Percentiles rank a stretch among this genome's conserved stretches.
phyloP scores from a whole-genome alignment of 2,888 invertebrate genomes.

The Dromius quadrimaculatus region DNA sequence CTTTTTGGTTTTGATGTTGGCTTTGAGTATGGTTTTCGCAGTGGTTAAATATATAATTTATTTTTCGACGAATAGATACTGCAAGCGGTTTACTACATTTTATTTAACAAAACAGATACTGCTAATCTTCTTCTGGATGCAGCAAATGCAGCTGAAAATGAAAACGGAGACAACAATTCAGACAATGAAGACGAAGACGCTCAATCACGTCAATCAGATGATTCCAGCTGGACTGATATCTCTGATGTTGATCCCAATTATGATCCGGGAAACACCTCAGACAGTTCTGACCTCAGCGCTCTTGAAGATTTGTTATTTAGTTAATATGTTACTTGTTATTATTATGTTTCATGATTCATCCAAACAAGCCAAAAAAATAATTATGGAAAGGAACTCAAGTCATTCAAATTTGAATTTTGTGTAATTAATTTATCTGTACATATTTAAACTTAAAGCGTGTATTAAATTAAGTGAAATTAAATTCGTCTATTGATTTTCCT shows the following conservation, averaged over 20 bases:
- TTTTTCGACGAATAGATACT: slow-evolving; percentile 17
- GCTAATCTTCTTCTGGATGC: slow-evolving; percentile 53
- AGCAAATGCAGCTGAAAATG: slow-evolving; percentile 54
- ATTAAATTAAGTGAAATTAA: slow-evolving; percentile 10
- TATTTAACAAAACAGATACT: slow-evolving; percentile 49
- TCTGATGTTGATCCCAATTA: slow-evolving; percentile 53
- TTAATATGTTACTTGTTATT: slow-evolving; percentile 27
- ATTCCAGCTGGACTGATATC: slow-evolving; percentile 57
- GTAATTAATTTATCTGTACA: slow-evolving; percentile 30
- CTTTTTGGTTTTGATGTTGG: slow-evolving; percentile 15
- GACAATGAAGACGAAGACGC: slow-evolving; percentile 54
- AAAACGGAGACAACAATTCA: slow-evolving; percentile 54
- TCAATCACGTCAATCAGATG: slow-evolving; percentile 54
- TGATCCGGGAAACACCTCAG: slow-evolving; percentile 55
- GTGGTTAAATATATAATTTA: slow-evolving; percentile 15
- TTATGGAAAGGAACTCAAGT: not conserved
- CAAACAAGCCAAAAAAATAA: not conserved
- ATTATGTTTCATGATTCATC: not conserved
- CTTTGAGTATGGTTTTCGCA: slow-evolving; percentile 11
- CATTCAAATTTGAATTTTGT: not conserved
- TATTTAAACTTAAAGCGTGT: slow-evolving; percentile 13
- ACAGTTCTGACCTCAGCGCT: slow-evolving; percentile 56
- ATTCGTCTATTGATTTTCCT: slow-evolving; percentile 1
- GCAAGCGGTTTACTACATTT: slow-evolving; percentile 23
- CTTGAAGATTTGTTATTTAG: slow-evolving; percentile 56